phyloP scores from a whole-genome alignment of 1,140 invertebrate genomes.

The Stenopsyche tienmushanensis region DNA sequence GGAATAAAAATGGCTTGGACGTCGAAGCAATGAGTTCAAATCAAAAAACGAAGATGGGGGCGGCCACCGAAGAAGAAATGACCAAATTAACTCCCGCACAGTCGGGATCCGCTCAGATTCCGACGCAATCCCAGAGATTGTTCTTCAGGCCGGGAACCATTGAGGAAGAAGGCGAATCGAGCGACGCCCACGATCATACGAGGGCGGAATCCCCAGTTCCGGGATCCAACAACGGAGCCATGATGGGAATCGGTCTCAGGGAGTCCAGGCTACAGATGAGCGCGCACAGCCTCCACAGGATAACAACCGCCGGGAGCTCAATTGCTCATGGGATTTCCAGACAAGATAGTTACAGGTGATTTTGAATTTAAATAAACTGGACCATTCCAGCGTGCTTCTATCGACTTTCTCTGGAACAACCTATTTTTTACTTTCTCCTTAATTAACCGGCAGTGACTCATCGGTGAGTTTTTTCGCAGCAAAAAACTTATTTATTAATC shows the following conservation, averaged over 20 bases:
- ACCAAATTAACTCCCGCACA: slow-evolving; percentile 1
- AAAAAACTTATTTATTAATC: no score
- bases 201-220: slow-evolving; percentile 51
- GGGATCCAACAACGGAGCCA: slow-evolving; percentile 36
- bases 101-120: background rate
- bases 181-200: slow-evolving; percentile 50
- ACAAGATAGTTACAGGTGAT: slow-evolving; percentile 54
- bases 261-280: slow-evolving; percentile 46
- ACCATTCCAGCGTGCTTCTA: no score
- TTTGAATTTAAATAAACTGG: no score
- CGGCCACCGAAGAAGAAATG: slow-evolving; percentile 29
- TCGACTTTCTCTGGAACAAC: no score
- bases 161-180: slow-evolving; percentile 53
- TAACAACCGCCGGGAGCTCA: slow-evolving; percentile 54
- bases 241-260: slow-evolving; percentile 46
- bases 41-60: slow-evolving; percentile 2
- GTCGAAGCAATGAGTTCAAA: slow-evolving; percentile 13
- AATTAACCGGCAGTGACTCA: no score
- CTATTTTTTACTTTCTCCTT: no score
- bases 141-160: slow-evolving; percentile 54
- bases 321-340: slow-evolving; percentile 52
- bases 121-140: slow-evolving; percentile 34
- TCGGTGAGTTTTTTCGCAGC: no score
- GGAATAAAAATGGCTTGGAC: no score
- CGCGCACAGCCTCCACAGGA: slow-evolving; percentile 51